Percentiles rank a stretch among this genome's conserved stretches.
Evolutionary conservation across 2,888 invertebrate species (phyloP).

Genomic region (Trichacis sp.): DNA sequence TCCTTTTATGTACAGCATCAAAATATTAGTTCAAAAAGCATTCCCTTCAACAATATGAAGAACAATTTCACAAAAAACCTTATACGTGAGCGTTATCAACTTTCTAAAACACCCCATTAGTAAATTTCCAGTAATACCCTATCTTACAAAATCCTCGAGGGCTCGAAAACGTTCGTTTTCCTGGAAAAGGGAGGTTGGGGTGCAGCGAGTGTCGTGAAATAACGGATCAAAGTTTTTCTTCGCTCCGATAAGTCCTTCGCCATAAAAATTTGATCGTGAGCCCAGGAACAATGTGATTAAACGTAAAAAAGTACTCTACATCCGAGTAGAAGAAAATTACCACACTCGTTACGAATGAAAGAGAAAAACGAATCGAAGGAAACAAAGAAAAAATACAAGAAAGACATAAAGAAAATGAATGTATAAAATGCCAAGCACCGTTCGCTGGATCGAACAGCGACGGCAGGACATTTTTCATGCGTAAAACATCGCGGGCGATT

Average conservation of each 20-base stretch:
- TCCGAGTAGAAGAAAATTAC: conserved; percentile 2
- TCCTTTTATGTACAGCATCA: conserved; percentile 12
- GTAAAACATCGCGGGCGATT: conserved; percentile 47
- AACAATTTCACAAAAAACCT: too few species aligned
- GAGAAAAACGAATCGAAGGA: not conserved
- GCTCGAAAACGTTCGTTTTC: not conserved
- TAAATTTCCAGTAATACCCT: too few species aligned
- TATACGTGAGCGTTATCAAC: too few species aligned
- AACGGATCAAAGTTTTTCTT: not conserved
- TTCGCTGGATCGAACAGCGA: conserved; percentile 13
- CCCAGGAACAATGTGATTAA: not conserved
- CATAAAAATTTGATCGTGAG: not conserved
- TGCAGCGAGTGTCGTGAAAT: not conserved
- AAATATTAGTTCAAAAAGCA: too few species aligned
- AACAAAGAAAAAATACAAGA: too few species aligned
- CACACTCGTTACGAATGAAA: not conserved
- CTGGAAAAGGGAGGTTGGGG: too few species aligned
- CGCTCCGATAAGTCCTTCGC: not conserved
- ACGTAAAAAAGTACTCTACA: not conserved
- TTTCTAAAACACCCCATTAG: too few species aligned
- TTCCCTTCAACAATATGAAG: too few species aligned
- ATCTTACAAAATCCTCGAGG: too few species aligned
- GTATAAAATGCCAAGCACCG: too few species aligned
- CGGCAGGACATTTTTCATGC: conserved; percentile 53
- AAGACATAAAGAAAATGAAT: too few species aligned